phyloP scores from a whole-genome alignment of 92 coral and sea anemone genomes.

The Actinernus sp. region DNA sequence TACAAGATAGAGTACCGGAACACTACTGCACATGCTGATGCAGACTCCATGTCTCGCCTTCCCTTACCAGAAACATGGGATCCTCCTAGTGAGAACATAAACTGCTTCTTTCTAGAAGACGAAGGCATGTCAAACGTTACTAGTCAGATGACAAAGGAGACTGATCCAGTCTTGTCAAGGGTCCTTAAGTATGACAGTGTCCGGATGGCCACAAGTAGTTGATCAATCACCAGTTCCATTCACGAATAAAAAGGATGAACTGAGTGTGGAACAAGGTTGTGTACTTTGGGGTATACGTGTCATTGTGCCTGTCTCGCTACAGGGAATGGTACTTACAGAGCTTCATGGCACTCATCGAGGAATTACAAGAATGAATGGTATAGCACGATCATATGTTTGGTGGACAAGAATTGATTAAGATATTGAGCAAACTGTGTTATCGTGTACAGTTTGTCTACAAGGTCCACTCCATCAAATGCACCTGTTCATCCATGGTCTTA shows the following conservation, averaged over 20 bases:
- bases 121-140: constrained; percentile 52
- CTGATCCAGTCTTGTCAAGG: constrained; percentile 50
- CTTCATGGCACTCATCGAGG: constrained; percentile 56
- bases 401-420: constrained; percentile 51
- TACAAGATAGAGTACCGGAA: constrained; percentile 56
- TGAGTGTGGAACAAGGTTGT: constrained; percentile 48
- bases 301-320: constrained; percentile 31
- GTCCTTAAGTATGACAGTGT: constrained; percentile 19
- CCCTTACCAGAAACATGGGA: constrained; percentile 63
- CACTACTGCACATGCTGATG: constrained; percentile 70
- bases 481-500: constrained; percentile 56
- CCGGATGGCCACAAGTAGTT: constrained; percentile 44
- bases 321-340: constrained; percentile 29
- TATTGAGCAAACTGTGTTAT: constrained; percentile 39
- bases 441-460: constrained; percentile 42
- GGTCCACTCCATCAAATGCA: constrained; percentile 44
- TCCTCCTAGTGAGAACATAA: constrained; percentile 44
- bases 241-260: constrained; percentile 24
- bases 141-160: constrained; percentile 46
- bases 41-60: constrained; percentile 49
- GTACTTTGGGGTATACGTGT: constrained; percentile 45
- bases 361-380: constrained; percentile 35
- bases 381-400: constrained; percentile 59
- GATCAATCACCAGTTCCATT: constrained; percentile 26
- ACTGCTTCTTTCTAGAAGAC: constrained; percentile 64